These are phyloP conservation scores for Nothocercus nigrocapillus DNA, from an alignment of 2,113 vertebrate species.

Conservation along the genomic window DNA sequence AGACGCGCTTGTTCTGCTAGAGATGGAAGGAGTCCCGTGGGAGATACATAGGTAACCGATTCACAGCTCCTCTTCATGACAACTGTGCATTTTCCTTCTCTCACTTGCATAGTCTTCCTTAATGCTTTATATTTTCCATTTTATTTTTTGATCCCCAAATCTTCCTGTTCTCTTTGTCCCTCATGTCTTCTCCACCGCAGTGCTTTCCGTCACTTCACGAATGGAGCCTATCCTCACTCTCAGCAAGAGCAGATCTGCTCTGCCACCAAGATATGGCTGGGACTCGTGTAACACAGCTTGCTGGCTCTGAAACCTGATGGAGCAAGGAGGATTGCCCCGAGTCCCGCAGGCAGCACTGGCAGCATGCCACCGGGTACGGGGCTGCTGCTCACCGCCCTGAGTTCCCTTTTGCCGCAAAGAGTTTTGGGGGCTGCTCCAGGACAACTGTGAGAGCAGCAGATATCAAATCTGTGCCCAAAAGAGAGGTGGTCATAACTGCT, in stretches of 20 bases:
- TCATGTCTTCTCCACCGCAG: neutral
- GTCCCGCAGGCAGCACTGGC: neutral
- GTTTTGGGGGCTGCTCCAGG: neutral
- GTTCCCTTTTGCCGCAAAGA: neutral
- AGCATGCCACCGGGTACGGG: neutral
- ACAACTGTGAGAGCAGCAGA: neutral
- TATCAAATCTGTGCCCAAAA: neutral
- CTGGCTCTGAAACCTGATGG: neutral
- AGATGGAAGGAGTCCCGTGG: neutral
- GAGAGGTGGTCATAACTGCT: neutral
- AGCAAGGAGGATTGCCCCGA: neutral
- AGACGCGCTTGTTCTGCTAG: neutral
- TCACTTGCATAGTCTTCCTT: neutral
- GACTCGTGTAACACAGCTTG: neutral
- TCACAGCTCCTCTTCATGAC: neutral
- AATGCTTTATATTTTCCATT: neutral
- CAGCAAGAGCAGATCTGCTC: neutral
- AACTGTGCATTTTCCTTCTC: neutral
- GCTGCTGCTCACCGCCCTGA: neutral
- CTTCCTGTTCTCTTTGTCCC: neutral
- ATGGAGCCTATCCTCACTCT: fast-evolving
- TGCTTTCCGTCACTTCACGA: neutral
- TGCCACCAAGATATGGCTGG: neutral
- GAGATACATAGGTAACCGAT: neutral
- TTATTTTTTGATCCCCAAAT: neutral